These are phyloP conservation scores for Dinocampus coccinellae DNA, from an alignment of 2,888 invertebrate genomes.

Conservation along the genomic window DNA sequence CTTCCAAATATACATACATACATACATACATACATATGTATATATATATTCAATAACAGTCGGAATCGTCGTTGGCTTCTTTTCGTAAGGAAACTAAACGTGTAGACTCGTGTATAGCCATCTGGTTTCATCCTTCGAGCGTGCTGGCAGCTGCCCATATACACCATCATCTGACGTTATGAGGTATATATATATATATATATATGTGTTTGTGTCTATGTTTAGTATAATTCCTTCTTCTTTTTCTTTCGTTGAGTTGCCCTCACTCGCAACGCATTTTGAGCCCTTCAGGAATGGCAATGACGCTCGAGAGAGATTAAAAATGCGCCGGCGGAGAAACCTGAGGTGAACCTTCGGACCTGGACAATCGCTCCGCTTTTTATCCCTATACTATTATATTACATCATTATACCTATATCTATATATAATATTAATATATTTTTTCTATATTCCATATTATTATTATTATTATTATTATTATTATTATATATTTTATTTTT, in stretches of 20 bases:
- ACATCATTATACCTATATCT: neutral
- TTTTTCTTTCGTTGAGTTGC: neutral
- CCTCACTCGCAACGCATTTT: constrained; percentile 18
- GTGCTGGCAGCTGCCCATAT: constrained; percentile 33
- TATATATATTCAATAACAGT: constrained; percentile 22
- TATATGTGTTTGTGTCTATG: neutral
- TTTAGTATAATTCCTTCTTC: neutral
- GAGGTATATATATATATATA: neutral
- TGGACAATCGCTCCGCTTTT: constrained; percentile 23
- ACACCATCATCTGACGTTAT: constrained; percentile 25
- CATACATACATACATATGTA: neutral
- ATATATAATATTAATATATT: neutral
- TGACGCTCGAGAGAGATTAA: constrained; percentile 20
- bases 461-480: no score
- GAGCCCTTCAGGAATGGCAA: constrained; percentile 21
- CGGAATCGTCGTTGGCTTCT: constrained; percentile 40
- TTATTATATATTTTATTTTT: neutral
- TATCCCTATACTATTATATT: constrained; percentile 13
- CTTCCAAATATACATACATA: neutral
- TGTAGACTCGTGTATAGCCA: constrained; percentile 37
- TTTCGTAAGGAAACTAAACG: constrained; percentile 38
- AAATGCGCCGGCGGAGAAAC: constrained; percentile 15
- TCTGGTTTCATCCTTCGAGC: constrained; percentile 45
- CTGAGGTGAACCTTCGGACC: constrained; percentile 13
- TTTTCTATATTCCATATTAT: neutral